Evolutionary conservation across 2,113 vertebrate species (phyloP).

Genomic region (Apodemus speciosus): DNA sequence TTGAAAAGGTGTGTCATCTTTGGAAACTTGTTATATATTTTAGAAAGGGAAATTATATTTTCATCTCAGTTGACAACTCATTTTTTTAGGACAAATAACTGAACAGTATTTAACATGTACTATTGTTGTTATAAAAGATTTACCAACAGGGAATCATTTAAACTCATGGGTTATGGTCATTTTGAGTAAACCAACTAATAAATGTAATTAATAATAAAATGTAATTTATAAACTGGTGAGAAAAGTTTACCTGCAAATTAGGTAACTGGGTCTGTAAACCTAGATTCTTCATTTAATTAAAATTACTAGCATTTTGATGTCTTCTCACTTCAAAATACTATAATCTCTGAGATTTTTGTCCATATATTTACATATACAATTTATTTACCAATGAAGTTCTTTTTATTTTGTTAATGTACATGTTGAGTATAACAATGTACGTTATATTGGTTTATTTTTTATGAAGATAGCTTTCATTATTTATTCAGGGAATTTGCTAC

Average conservation of each 20-base stretch:
- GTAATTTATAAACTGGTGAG: not conserved
- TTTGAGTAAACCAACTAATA: not conserved
- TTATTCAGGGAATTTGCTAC: too few species aligned
- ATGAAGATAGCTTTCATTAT: too few species aligned
- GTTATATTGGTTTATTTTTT: too few species aligned
- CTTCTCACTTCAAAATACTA: too few species aligned
- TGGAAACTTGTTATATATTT: not conserved
- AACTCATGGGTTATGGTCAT: not conserved
- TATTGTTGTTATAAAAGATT: not conserved
- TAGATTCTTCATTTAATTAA: not conserved
- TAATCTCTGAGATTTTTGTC: too few species aligned
- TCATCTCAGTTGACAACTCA: not conserved
- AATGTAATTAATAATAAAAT: not conserved
- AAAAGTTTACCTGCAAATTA: not conserved
- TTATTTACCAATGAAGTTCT: too few species aligned
- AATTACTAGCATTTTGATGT: too few species aligned
- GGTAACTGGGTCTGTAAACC: not conserved
- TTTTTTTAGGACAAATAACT: not conserved
- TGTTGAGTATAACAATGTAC: too few species aligned
- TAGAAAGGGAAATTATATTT: not conserved
- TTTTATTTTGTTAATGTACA: too few species aligned
- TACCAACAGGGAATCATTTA: not conserved
- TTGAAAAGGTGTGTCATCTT: not conserved
- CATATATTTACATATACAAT: too few species aligned
- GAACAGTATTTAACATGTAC: not conserved